A percentile compares a stretch with the other conserved stretches of the same genome.
Evolutionary conservation across 1,140 invertebrate genomes (phyloP).

Genomic region (Antheraea mylitta): DNA sequence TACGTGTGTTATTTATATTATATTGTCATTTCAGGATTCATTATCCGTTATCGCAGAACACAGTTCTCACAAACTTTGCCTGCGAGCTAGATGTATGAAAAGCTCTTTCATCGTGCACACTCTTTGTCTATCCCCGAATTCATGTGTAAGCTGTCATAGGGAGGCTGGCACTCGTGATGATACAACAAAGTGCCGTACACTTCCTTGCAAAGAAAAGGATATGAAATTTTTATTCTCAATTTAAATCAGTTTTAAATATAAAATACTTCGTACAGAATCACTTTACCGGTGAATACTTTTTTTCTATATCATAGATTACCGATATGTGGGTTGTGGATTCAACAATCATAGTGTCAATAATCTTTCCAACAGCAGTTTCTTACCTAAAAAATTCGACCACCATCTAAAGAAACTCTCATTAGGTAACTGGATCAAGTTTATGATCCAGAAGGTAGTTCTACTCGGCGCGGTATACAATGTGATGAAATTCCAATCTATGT

Average conservation of each 20-base stretch:
- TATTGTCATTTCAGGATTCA: conserved; percentile 26
- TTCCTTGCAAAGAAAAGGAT: conserved; percentile 19
- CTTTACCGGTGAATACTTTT: too few relatives aligned
- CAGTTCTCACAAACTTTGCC: conserved; percentile 37
- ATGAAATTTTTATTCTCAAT: neutral
- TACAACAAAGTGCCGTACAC: conserved; percentile 33
- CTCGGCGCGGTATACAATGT: too few relatives aligned
- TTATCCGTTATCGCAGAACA: conserved; percentile 43
- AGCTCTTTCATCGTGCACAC: conserved; percentile 49
- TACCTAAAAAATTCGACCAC: too few relatives aligned
- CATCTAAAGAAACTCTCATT: too few relatives aligned
- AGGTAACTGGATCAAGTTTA: too few relatives aligned
- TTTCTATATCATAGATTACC: too few relatives aligned
- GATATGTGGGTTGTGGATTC: too few relatives aligned
- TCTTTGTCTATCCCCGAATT: conserved; percentile 58
- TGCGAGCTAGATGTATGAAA: conserved; percentile 40
- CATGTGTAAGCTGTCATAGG: conserved; percentile 45
- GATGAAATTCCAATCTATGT: too few relatives aligned
- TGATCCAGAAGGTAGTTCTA: too few relatives aligned
- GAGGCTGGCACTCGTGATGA: conserved; percentile 26
- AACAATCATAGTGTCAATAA: too few relatives aligned
- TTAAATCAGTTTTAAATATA: neutral
- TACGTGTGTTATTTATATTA: conserved; percentile 6
- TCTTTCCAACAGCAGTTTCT: too few relatives aligned
- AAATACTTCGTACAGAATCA: too few relatives aligned